phyloP scores from a whole-genome alignment of 2,888 invertebrate genomes.

The Himalopsyche japonica region DNA sequence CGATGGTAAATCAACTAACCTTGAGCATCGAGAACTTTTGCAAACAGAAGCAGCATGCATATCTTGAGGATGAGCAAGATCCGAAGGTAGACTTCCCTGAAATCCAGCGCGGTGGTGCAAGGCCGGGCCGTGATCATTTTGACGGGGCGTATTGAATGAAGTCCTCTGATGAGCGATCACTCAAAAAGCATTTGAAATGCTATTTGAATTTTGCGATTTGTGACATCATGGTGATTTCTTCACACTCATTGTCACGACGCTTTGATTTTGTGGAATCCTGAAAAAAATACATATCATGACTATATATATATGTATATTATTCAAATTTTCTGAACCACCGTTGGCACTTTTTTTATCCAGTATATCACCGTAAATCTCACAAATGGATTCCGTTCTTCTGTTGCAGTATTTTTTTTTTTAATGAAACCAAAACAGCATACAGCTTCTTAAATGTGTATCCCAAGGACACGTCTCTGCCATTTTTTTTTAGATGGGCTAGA shows the following conservation, averaged over 20 bases:
- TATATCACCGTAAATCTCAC: too few species aligned
- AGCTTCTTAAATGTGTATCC: too few species aligned
- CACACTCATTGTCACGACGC: background rate
- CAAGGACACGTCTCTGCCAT: too few species aligned
- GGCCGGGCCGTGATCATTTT: conserved; percentile 30
- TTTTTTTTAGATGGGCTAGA: too few species aligned
- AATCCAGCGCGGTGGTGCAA: conserved; percentile 10
- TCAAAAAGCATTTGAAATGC: background rate
- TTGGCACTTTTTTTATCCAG: too few species aligned
- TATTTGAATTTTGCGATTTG: background rate
- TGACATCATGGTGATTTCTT: background rate
- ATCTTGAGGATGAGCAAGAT: conserved; percentile 6
- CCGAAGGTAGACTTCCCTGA: conserved; percentile 7
- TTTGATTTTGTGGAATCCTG: background rate
- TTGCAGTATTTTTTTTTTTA: too few species aligned
- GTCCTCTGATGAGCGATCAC: background rate
- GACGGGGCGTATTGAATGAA: background rate
- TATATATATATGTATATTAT: too few species aligned
- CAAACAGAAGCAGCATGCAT: conserved; percentile 21
- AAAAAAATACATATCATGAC: background rate
- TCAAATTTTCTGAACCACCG: too few species aligned
- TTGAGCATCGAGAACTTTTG: conserved; percentile 14
- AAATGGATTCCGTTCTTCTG: too few species aligned
- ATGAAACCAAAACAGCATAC: too few species aligned
- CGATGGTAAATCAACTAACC: conserved; percentile 4